Evolutionary conservation across 2,797 vertebrate species (phyloP).

Genomic region (Sebastolobus altivelis): DNA sequence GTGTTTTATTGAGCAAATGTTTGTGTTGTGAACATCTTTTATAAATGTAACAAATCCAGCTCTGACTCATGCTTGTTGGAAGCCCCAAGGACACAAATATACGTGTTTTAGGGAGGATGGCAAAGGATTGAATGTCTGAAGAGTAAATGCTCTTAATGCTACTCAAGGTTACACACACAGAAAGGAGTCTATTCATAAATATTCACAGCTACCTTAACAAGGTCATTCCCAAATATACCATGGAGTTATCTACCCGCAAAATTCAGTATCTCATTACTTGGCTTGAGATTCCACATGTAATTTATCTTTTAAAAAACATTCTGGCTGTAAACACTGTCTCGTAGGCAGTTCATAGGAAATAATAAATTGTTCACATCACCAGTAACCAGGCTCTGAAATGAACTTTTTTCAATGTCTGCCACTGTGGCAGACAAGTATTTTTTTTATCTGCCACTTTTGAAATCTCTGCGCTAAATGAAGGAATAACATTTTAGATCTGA

Average conservation of each 20-base stretch:
- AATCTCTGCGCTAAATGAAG: too few relatives aligned
- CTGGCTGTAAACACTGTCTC: background rate
- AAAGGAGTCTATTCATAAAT: conserved; percentile 50
- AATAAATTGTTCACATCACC: background rate
- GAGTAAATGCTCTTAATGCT: conserved; percentile 29
- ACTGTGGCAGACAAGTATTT: too few relatives aligned
- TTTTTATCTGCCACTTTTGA: too few relatives aligned
- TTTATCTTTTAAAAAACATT: conserved; percentile 35
- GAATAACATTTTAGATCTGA: too few relatives aligned
- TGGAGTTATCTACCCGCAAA: conserved; percentile 12
- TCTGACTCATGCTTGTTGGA: conserved; percentile 18
- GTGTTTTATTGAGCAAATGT: background rate
- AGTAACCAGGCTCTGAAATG: too few relatives aligned
- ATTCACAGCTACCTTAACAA: conserved; percentile 26
- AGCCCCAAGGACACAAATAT: conserved; percentile 34
- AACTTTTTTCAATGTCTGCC: too few relatives aligned
- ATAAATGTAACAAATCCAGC: conserved; percentile 29
- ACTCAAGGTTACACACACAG: conserved; percentile 60
- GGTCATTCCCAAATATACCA: conserved; percentile 47
- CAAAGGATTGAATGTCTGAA: conserved; percentile 22
- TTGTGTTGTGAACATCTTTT: conserved; percentile 23
- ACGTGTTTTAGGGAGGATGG: conserved; percentile 15
- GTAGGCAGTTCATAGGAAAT: background rate
- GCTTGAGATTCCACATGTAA: conserved; percentile 50
- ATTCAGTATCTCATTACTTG: conserved; percentile 24